A percentile compares a stretch with the other conserved stretches of the same genome.
phyloP scores from a whole-genome alignment of 2,888 invertebrate species.

The Dynastes hyllus region DNA sequence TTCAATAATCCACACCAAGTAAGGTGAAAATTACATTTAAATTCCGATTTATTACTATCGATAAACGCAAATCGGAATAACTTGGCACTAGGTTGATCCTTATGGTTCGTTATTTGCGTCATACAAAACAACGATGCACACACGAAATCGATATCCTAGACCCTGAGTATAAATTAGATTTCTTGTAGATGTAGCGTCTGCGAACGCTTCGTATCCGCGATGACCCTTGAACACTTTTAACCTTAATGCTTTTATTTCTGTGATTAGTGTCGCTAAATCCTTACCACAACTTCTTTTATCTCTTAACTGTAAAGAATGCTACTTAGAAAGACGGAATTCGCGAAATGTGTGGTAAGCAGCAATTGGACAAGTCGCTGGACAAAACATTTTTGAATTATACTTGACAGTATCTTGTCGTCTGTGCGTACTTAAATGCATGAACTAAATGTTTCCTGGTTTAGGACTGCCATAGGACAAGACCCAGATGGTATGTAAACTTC shows the following conservation, averaged over 20 bases:
- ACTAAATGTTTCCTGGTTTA: too few species aligned
- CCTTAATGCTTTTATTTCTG: neutral
- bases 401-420: too few species aligned
- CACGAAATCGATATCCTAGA: neutral
- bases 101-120: neutral
- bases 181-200: neutral
- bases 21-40: slow-evolving; percentile 28
- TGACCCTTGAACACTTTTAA: neutral
- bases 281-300: too few species aligned
- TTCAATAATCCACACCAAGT: slow-evolving; percentile 19
- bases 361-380: too few species aligned
- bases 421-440: too few species aligned
- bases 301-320: too few species aligned
- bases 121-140: neutral
- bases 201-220: neutral
- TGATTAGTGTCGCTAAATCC: neutral
- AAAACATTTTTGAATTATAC: too few species aligned
- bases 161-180: slow-evolving; percentile 5
- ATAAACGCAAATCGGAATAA: slow-evolving; percentile 19
- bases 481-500: too few species aligned
- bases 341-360: too few species aligned
- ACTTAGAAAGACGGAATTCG: too few species aligned
- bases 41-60: slow-evolving; percentile 30
- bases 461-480: too few species aligned
- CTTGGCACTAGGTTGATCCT: neutral